Conservation (phyloP, 2,888 invertebrate genomes). For the Macroteleia sp. region DNA sequence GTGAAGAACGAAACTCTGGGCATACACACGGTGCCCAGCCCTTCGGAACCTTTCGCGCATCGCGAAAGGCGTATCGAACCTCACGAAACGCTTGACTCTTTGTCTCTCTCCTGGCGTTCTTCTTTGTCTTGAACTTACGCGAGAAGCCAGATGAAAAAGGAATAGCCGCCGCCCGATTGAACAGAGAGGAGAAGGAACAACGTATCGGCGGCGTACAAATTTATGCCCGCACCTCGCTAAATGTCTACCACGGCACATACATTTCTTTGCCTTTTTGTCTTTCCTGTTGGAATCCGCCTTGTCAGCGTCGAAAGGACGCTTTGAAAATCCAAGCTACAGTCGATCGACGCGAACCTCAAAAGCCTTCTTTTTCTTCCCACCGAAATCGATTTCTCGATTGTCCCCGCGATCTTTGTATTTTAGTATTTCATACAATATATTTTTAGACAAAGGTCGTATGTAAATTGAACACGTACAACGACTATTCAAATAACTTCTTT, state of each 20-base stretch:
- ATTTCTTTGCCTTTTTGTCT: conserved; percentile 67
- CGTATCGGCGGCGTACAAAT: conserved; percentile 75
- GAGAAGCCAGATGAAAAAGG: conserved; percentile 51
- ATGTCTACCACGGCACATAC: conserved; percentile 72
- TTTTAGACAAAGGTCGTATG: conserved; percentile 62
- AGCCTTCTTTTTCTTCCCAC: conserved; percentile 24
- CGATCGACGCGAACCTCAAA: conserved; percentile 47
- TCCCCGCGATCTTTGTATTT: conserved; percentile 54
- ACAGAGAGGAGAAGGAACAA: conserved; percentile 55
- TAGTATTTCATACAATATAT: conserved; percentile 47
- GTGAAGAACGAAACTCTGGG: conserved; percentile 23
- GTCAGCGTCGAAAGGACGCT: conserved; percentile 63
- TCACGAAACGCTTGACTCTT: conserved; percentile 33
- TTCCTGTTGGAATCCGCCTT: conserved; percentile 62
- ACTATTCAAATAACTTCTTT: background rate
- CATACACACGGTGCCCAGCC: conserved; percentile 28
- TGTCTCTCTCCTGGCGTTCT: conserved; percentile 16
- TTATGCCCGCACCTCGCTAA: conserved; percentile 76
- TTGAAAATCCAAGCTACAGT: conserved; percentile 47
- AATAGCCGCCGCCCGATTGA: conserved; percentile 58
- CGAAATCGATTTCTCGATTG: conserved; percentile 56
- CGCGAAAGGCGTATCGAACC: conserved; percentile 55
- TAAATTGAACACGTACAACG: conserved; percentile 24
- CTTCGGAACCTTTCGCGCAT: conserved; percentile 37
- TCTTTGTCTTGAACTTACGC: conserved; percentile 56